Evolutionary conservation across 2,797 vertebrate genomes (phyloP).

Genomic region (Cyclopterus lumpus): DNA sequence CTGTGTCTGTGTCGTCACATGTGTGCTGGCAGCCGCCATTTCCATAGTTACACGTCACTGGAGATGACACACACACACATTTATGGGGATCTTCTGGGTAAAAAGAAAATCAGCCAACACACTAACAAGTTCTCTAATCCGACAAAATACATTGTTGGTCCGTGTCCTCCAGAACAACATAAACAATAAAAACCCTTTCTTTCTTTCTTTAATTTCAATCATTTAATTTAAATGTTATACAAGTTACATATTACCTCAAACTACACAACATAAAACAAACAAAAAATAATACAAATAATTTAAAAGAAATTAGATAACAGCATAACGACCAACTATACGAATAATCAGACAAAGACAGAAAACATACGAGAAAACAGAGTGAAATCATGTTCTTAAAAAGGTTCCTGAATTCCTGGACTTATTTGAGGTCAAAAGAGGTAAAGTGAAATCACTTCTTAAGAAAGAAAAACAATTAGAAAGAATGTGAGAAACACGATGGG

Average conservation of each 20-base stretch:
- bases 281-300: no score
- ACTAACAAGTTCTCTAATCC: background rate
- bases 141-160: background rate
- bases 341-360: no score
- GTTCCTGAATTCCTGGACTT: background rate
- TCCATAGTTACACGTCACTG: slow-evolving; percentile 99
- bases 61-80: slow-evolving; percentile 50
- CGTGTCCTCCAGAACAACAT: background rate
- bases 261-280: no score
- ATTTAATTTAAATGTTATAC: no score
- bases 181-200: background rate
- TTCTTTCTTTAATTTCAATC: no score
- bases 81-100: background rate
- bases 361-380: no score
- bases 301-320: no score
- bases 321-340: no score
- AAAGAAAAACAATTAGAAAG: background rate
- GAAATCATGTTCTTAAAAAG: background rate
- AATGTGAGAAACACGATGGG: background rate
- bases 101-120: background rate
- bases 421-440: background rate
- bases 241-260: no score
- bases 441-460: background rate
- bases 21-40: slow-evolving; percentile 98
- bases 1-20: slow-evolving; percentile 94